Evolutionary conservation across 2,888 invertebrate species (phyloP), one percentile per base, ranked within the genome.

Genomic region (Epinotia brunnichana): DNA sequence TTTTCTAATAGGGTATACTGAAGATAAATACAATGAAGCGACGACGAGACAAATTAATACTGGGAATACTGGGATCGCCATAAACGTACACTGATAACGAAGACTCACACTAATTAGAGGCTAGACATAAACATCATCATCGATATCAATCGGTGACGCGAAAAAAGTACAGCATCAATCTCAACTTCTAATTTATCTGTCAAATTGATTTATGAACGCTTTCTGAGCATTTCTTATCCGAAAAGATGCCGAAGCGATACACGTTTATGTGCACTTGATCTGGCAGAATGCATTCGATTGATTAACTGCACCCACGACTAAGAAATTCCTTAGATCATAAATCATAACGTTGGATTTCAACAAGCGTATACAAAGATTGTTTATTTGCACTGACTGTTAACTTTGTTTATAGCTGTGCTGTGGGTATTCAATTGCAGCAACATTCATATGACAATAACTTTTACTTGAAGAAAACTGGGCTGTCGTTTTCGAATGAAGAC

Each of bases 131-230:
- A 29, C 5, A 57, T 35, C 11, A 66, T 64, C 19, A 64, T 66
- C 41, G 60, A 69, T 60, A 51, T 60, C n/a, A 51, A 41, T 56
- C 62, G 21, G 41, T 44, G 69, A 70, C 13, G 69, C 62, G 62
- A 70, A 53, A 68, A 39, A 70, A 62, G 24, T 19, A 63, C 56
- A 17, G 44, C 61, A 51, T 70, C 61, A 41, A 35, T 62, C 24
- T 48, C 41, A 56, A 69, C 54, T 35, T 53, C 62, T 73, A 73
- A 67, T 74, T 63, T 68, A 69, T 69, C 68, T 75, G 74, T 66
- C 67, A 69, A 76, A 77, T 75, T 73, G 75, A 71, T 75, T 81
- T 79, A 79, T 73, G 66, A 74, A 79, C 78, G 78, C 79, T 80
- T 80, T 80, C 78, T 76, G 77, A 75, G 66, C 75, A 70, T 72